A percentile compares a stretch with the other conserved stretches of the same genome.
Evolutionary conservation across 1,140 invertebrate genomes (phyloP).

Genomic region (Chrysoperla carnea): DNA sequence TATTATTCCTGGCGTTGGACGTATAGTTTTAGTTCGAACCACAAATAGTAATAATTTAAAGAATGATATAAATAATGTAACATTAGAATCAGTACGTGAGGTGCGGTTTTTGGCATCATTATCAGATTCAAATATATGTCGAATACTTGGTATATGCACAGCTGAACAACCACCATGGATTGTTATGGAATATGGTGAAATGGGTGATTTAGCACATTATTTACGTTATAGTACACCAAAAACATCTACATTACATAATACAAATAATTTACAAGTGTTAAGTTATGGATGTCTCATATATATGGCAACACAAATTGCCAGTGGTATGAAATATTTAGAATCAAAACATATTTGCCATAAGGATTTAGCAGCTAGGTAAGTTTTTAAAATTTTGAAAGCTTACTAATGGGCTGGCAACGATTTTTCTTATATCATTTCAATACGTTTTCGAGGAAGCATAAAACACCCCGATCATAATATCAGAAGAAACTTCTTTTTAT

Average conservation of each 20-base stretch:
- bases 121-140: constrained; percentile 54
- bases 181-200: constrained; percentile 61
- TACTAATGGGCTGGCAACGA: too few relatives aligned
- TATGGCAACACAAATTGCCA: constrained; percentile 69
- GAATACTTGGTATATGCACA: constrained; percentile 46
- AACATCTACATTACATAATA: neutral
- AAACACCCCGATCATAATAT: too few relatives aligned
- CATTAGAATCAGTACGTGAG: constrained; percentile 35
- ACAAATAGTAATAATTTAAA: constrained; percentile 16
- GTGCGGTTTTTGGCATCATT: constrained; percentile 54
- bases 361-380: constrained; percentile 58
- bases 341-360: constrained; percentile 57
- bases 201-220: constrained; percentile 64
- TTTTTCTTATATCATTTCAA: too few relatives aligned
- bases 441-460: too few relatives aligned
- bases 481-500: too few relatives aligned
- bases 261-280: constrained; percentile 15
- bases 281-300: constrained; percentile 66
- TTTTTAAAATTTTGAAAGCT: neutral
- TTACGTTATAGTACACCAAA: constrained; percentile 24
- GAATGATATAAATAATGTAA: constrained; percentile 14
- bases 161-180: constrained; percentile 45
- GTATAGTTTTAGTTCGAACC: constrained; percentile 30
- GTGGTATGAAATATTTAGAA: constrained; percentile 74
- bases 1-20: constrained; percentile 22